Percentiles rank a stretch among this genome's conserved stretches.
These are phyloP conservation scores for Enoplosus armatus DNA, from an alignment of 2,797 vertebrate species.

Conservation along the genomic window DNA sequence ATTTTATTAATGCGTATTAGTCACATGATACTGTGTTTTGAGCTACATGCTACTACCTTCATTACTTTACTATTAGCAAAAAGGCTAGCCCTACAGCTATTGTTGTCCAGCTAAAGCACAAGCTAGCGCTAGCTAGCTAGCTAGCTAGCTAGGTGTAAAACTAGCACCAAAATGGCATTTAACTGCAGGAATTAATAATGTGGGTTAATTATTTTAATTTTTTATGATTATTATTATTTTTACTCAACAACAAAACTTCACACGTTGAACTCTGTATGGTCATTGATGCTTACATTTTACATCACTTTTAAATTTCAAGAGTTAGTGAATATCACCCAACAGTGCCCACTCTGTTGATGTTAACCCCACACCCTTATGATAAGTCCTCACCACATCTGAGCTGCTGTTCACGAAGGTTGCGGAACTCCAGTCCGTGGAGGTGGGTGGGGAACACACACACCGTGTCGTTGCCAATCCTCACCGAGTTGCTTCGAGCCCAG, in stretches of 20 bases:
- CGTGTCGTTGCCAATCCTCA: conserved; percentile 89
- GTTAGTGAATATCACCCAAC: not conserved
- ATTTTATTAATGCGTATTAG: not conserved
- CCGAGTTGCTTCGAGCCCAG: conserved; percentile 86
- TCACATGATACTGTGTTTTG: not conserved
- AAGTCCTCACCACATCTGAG: conserved; percentile 89
- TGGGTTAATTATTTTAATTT: not conserved
- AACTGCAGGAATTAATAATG: not conserved
- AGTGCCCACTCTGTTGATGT: accelerated
- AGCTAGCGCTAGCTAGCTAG: not conserved
- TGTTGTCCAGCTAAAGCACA: not conserved
- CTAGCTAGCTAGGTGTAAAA: not conserved
- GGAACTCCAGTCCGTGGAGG: conserved; percentile 88
- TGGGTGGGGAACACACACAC: conserved; percentile 87
- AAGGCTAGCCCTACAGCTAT: not conserved
- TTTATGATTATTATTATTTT: not conserved
- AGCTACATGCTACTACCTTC: not conserved
- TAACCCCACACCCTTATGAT: not conserved
- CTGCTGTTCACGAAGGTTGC: conserved; percentile 87
- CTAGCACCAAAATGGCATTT: not conserved
- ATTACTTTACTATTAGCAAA: not conserved
- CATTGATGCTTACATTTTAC: not conserved
- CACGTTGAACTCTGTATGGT: too few species aligned
- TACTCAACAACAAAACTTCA: too few species aligned
- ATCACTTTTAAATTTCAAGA: not conserved